Evolutionary conservation across 2,113 vertebrate species (phyloP).

Genomic region (Nesoenas mayeri): DNA sequence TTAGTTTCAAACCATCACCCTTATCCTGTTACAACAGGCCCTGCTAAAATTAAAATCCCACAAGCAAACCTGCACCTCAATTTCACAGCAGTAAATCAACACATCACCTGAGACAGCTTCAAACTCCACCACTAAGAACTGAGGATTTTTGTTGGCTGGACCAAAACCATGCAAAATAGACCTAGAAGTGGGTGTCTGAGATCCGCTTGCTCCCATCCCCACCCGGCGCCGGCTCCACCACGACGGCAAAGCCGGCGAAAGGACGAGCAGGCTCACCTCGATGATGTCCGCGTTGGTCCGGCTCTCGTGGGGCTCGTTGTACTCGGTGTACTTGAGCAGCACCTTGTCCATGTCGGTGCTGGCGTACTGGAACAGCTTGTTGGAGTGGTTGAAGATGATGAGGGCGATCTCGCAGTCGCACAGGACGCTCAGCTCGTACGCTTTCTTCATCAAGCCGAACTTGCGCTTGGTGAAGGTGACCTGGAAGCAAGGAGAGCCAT

Average conservation of each 20-base stretch:
- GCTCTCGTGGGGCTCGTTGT: conserved; percentile 95
- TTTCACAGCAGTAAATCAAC: not conserved
- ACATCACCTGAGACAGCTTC: not conserved
- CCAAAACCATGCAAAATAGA: not conserved
- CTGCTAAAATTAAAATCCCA: not conserved
- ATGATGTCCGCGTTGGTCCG: conserved; percentile 94
- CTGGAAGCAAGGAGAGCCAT: not conserved
- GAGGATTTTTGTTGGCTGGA: not conserved
- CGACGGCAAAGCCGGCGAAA: too few relatives aligned
- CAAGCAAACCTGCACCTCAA: not conserved
- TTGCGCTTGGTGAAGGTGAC: conserved; percentile 86
- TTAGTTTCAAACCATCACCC: too few relatives aligned
- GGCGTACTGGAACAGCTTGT: conserved; percentile 96
- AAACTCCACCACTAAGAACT: accelerated
- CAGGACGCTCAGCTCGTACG: conserved; percentile 90
- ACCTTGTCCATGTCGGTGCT: conserved; percentile 98
- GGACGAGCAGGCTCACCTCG: conserved; percentile 76
- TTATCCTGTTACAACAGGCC: too few relatives aligned
- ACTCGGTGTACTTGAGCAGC: conserved; percentile 95
- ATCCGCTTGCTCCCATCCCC: not conserved
- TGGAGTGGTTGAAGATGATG: conserved; percentile 87
- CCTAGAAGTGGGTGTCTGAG: accelerated
- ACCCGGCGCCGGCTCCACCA: not conserved
- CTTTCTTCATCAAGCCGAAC: conserved; percentile 99
- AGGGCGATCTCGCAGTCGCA: conserved; percentile 76